A percentile compares a stretch with the other conserved stretches of the same genome.
Evolutionary conservation across 2,113 vertebrate genomes (phyloP).

Genomic region (Indri indri): DNA sequence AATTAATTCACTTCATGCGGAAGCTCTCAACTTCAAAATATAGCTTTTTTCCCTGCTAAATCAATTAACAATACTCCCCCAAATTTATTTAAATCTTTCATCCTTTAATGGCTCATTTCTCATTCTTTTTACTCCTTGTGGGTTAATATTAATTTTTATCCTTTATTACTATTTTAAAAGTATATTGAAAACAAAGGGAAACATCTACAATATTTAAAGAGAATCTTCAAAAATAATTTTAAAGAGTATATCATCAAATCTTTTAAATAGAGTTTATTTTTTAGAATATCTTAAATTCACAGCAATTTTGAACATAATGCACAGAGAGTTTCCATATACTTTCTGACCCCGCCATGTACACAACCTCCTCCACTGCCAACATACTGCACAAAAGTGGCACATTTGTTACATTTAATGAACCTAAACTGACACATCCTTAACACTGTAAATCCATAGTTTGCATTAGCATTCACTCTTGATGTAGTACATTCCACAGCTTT

Average conservation of each 20-base stretch:
- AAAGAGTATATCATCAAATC: background rate
- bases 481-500: background rate
- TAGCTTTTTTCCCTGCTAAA: background rate
- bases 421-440: background rate
- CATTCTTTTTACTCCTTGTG: background rate
- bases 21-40: background rate
- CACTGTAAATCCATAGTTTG: background rate
- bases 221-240: background rate
- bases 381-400: background rate
- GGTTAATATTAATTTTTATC: background rate
- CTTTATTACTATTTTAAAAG: background rate
- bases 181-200: background rate
- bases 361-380: background rate
- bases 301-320: background rate
- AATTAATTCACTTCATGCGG: background rate
- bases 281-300: background rate
- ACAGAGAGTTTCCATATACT: background rate
- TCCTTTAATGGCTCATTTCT: background rate
- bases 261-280: background rate
- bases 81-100: background rate
- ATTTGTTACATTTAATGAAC: background rate
- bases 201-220: background rate
- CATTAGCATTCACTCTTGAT: background rate
- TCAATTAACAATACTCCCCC: background rate
- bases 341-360: background rate